These are phyloP conservation scores for Beris chalybata DNA, from an alignment of 2,888 invertebrate species.

Conservation along the genomic window DNA sequence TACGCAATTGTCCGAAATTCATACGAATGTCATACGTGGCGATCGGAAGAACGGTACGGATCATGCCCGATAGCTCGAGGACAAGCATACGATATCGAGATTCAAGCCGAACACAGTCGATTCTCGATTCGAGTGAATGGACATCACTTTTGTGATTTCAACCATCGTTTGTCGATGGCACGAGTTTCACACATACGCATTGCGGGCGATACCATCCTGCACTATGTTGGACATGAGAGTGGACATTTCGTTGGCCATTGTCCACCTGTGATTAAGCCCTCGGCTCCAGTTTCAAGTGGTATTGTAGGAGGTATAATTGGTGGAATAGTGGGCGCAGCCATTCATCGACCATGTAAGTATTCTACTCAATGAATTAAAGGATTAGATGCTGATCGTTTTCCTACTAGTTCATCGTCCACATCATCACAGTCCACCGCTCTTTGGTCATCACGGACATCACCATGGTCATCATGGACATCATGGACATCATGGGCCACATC, in stretches of 20 bases:
- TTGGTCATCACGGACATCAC: neutral
- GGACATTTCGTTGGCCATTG: neutral
- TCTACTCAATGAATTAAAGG: too few species aligned
- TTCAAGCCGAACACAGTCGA: slow-evolving; percentile 62
- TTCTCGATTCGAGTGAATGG: slow-evolving; percentile 77
- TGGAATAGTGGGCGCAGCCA: neutral
- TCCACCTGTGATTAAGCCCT: neutral
- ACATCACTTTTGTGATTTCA: slow-evolving; percentile 75
- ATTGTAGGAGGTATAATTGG: neutral
- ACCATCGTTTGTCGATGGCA: slow-evolving; percentile 69
- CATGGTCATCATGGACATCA: slow-evolving; percentile 7
- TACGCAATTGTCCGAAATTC: slow-evolving; percentile 60
- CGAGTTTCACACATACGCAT: slow-evolving; percentile 35
- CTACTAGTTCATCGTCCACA: too few species aligned
- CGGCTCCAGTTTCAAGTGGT: neutral
- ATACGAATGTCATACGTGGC: slow-evolving; percentile 58
- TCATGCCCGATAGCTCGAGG: slow-evolving; percentile 68
- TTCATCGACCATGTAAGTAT: neutral
- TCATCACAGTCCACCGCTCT: too few species aligned
- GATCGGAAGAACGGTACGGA: slow-evolving; percentile 57
- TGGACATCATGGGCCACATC: neutral
- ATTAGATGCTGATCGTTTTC: too few species aligned
- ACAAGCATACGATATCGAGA: slow-evolving; percentile 70
- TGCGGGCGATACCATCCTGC: neutral
- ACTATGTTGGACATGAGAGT: slow-evolving; percentile 7